Evolutionary conservation across 2,797 vertebrate genomes (phyloP).

Genomic region (Amblyopsis hoosieri): DNA sequence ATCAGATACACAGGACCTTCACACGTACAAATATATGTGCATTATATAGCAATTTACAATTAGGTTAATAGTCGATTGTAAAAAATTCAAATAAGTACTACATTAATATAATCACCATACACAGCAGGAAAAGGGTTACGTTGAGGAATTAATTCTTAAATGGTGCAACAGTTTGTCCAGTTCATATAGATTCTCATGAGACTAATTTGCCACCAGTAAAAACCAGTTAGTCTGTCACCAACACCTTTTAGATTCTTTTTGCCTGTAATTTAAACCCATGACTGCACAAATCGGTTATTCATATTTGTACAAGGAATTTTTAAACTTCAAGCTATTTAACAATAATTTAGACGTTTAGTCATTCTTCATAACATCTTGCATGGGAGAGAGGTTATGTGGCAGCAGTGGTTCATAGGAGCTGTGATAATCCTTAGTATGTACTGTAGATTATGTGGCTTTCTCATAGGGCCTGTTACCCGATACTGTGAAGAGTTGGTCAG

Average conservation of each 20-base stretch:
- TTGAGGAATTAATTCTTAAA: constrained; percentile 37
- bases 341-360: not conserved
- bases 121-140: not conserved
- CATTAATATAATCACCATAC: constrained; percentile 25
- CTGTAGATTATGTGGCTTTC: not conserved
- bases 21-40: too few relatives aligned
- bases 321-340: not conserved
- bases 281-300: constrained; percentile 9
- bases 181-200: constrained; percentile 39
- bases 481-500: not conserved
- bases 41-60: too few relatives aligned
- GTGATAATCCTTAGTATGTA: not conserved
- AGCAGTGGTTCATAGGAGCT: not conserved
- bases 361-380: too few relatives aligned
- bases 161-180: constrained; percentile 21
- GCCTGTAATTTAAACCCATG: constrained; percentile 52
- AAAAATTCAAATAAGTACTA: constrained; percentile 17
- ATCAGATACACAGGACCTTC: too few relatives aligned
- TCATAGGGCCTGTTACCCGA: not conserved
- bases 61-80: not conserved
- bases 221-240: constrained; percentile 45
- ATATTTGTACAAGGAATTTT: constrained; percentile 9
- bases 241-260: constrained; percentile 48
- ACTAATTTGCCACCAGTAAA: constrained; percentile 37
- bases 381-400: too few relatives aligned